Conservation (phyloP, 1,140 invertebrate species). For the Drosophila dunni region DNA sequence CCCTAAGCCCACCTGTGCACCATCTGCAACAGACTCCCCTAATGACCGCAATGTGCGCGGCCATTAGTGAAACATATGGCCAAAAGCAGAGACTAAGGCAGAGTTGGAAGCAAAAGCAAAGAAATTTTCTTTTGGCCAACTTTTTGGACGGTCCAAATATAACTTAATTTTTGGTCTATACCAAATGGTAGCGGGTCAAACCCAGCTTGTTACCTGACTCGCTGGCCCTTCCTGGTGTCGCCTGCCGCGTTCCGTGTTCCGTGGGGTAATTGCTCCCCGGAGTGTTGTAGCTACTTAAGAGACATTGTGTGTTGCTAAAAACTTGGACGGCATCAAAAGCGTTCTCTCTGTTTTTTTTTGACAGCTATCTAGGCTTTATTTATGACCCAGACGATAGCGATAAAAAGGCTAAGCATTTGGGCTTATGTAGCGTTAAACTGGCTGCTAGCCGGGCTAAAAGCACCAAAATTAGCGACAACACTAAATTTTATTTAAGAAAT, state of each 20-base stretch:
- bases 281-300: constrained; percentile 78
- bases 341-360: constrained; percentile 1
- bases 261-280: constrained; percentile 74
- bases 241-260: background rate
- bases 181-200: constrained; percentile 46
- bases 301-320: constrained; percentile 53
- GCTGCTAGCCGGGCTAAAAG: background rate
- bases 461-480: constrained; percentile 35
- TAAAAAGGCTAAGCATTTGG: constrained; percentile 71
- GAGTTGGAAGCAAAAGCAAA: constrained; percentile 1
- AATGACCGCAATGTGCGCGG: constrained; percentile 80
- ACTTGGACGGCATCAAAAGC: background rate
- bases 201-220: constrained; percentile 71
- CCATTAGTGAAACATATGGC: constrained; percentile 83
- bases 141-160: constrained; percentile 65
- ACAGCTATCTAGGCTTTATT: constrained; percentile 66
- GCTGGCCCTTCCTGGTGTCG: background rate
- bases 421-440: constrained; percentile 58
- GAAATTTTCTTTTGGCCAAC: constrained; percentile 54
- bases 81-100: too few species aligned
- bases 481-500: constrained; percentile 58
- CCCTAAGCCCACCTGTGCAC: constrained; percentile 27
- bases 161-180: constrained; percentile 76
- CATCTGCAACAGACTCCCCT: constrained; percentile 58
- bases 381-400: constrained; percentile 64